Evolutionary conservation across 2,113 vertebrate genomes (phyloP).

Genomic region (Nothobranchius kuhntae): DNA sequence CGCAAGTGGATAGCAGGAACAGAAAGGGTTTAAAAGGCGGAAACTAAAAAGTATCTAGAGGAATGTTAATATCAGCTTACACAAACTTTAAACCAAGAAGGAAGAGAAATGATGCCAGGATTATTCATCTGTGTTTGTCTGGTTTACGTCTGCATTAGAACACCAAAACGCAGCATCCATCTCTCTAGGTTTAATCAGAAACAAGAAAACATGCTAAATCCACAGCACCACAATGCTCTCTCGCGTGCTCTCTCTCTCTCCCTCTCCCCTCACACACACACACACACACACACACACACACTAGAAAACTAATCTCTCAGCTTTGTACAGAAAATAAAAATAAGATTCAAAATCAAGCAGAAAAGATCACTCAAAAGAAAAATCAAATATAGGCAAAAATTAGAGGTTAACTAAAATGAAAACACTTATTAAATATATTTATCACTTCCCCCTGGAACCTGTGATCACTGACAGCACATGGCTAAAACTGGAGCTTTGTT

Average conservation of each 20-base stretch:
- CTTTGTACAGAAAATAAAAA: conserved; percentile 62
- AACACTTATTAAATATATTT: conserved; percentile 75
- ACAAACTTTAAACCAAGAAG: conserved; percentile 40
- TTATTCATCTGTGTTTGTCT: conserved; percentile 42
- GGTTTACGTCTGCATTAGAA: conserved; percentile 43
- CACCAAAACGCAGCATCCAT: conserved; percentile 55
- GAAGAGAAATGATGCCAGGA: conserved; percentile 48
- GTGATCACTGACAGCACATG: conserved; percentile 71
- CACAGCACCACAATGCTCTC: conserved; percentile 69
- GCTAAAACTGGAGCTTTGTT: conserved; percentile 72
- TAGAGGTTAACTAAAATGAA: conserved; percentile 60
- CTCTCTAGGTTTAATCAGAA: conserved; percentile 60
- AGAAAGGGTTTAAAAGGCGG: conserved; percentile 35
- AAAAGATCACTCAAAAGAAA: conserved; percentile 63
- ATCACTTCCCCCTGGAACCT: conserved; percentile 60
- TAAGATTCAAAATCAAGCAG: conserved; percentile 65
- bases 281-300: conserved; percentile 45
- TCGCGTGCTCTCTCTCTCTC: conserved; percentile 51
- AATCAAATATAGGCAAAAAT: conserved; percentile 70
- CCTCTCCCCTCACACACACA: conserved; percentile 34
- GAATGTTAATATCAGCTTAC: conserved; percentile 44
- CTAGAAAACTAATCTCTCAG: conserved; percentile 76
- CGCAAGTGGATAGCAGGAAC: conserved; percentile 29
- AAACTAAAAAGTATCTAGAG: conserved; percentile 49
- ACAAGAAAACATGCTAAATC: conserved; percentile 75